Evolutionary conservation across 2,113 vertebrate species (phyloP), one percentile per base, ranked within the genome.

Genomic region (Euleptes europaea): DNA sequence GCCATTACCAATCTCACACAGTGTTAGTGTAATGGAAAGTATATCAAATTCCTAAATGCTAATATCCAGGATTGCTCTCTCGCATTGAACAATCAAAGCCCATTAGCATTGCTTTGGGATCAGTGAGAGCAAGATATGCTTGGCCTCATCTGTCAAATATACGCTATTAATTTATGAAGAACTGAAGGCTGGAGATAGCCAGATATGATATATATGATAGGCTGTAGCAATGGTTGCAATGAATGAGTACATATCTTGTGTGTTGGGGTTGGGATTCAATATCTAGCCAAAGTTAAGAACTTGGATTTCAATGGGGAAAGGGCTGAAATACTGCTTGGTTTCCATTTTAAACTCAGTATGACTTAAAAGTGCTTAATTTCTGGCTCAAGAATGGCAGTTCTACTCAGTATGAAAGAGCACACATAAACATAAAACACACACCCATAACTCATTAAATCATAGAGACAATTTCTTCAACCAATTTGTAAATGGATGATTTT

Each of bases 201-300:
- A 35, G 89, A 90, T 88, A 86, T 83, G 73, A 86, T 77, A 44
- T 44, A 83, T 89, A 73, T 13, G 15, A 28, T 77, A 57, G 3
- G 69, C 21, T 86, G 40, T 84, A 47, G 54, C 78, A 74, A 83
- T 83, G 86, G 84, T 23, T 63, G 60, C 26, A 63, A 85, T 31
- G 38, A 19, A 75, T 83, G 77, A 31, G 63, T 28, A 79, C 33
- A 35, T 69, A 35, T 69, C 66, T 69, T 35, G 15, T 69, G 66
- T 63, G 66, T 2, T 35, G 33, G 15, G 33, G 66, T 15, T 67
- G 28, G 65, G n/a, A 67, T 67, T 31, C n/a, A 57, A 14, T 57
- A 57, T n/a, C 65, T n/a, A n/a, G 65, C 65, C 65, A 66, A 66
- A 31, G 63, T 66, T 66, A 66, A 31, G 2, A 67, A 57, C 13